These are phyloP conservation scores for Oscheius sp. DNA, from an alignment of 2,888 invertebrate genomes.

Conservation along the genomic window DNA sequence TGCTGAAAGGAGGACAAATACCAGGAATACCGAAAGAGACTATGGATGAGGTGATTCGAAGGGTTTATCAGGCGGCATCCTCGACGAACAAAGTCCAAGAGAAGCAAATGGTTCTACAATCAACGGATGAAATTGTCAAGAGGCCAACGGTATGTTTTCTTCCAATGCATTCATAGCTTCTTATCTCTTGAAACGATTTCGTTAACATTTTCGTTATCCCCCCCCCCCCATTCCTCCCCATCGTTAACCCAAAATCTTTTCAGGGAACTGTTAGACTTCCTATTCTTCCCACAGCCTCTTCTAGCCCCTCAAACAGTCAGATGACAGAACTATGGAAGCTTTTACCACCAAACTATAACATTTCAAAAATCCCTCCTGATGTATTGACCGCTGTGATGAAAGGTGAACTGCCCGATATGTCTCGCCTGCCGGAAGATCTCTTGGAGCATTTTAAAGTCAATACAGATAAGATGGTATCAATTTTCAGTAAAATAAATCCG, in stretches of 20 bases:
- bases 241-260: too few species aligned
- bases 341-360: slow-evolving; percentile 55
- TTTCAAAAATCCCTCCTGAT: slow-evolving; percentile 39
- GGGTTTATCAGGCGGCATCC: slow-evolving; percentile 59
- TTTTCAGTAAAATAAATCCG: slow-evolving; percentile 41
- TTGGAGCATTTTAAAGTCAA: slow-evolving; percentile 62
- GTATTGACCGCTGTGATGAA: slow-evolving; percentile 48
- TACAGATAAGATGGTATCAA: slow-evolving; percentile 51
- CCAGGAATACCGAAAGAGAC: slow-evolving; percentile 24
- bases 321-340: slow-evolving; percentile 43
- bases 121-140: too few species aligned
- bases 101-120: too few species aligned
- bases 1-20: slow-evolving; percentile 29
- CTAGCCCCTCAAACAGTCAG: too few species aligned
- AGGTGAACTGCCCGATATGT: slow-evolving; percentile 67
- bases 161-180: too few species aligned
- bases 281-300: too few species aligned
- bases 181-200: too few species aligned
- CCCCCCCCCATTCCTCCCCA: too few species aligned
- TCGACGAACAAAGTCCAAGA: slow-evolving; percentile 34
- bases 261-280: too few species aligned
- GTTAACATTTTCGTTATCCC: too few species aligned
- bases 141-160: too few species aligned
- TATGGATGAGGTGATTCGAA: slow-evolving; percentile 59
- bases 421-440: slow-evolving; percentile 63